phyloP scores from a whole-genome alignment of 2,797 vertebrate species.

The Lepidocolaptes lacrymiger region DNA sequence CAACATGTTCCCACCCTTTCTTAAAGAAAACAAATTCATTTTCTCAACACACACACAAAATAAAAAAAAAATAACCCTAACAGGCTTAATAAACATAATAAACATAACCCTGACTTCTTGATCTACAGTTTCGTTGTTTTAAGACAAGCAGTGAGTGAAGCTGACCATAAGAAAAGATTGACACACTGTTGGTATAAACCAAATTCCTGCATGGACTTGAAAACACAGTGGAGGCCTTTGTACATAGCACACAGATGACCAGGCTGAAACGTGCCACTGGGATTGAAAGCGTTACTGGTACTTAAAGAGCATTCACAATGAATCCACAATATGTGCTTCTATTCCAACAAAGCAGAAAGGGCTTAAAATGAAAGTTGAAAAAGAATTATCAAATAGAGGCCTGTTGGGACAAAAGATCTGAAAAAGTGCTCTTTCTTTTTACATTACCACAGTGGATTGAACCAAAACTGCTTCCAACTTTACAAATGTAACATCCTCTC shows the following conservation, averaged over 20 bases:
- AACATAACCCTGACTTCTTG: not conserved
- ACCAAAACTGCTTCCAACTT: not conserved
- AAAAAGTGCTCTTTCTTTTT: not conserved
- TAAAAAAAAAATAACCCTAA: not conserved
- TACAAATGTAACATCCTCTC: not conserved
- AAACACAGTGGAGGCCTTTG: not conserved
- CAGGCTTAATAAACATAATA: not conserved
- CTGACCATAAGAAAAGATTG: not conserved
- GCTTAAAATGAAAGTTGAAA: not conserved
- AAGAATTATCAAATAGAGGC: not conserved
- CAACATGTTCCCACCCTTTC: not conserved
- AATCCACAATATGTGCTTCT: not conserved
- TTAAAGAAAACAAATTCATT: not conserved
- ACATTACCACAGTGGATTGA: not conserved
- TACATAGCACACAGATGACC: not conserved
- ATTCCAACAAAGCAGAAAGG: not conserved
- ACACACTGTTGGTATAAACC: not conserved
- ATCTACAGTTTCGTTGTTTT: not conserved
- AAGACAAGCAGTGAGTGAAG: not conserved
- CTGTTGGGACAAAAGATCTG: not conserved
- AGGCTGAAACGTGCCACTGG: not conserved
- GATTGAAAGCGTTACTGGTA: not conserved
- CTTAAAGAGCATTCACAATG: not conserved
- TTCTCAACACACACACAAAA: not conserved
- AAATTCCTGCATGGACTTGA: not conserved